phyloP scores from a whole-genome alignment of 2,888 invertebrate species.

The Antheraea assamensis region DNA sequence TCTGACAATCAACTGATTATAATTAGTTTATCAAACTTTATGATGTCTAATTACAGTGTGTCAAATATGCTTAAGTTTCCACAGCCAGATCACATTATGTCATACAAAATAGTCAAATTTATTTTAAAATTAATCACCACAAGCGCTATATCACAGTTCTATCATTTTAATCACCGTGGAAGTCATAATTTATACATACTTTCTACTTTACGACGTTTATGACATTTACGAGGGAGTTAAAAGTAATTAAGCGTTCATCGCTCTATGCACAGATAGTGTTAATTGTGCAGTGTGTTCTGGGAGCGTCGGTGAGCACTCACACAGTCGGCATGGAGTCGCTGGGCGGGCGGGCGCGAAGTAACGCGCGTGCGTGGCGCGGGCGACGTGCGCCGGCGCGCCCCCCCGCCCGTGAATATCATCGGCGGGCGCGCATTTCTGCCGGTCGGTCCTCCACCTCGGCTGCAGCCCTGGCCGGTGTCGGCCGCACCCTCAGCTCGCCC shows the following conservation, averaged over 20 bases:
- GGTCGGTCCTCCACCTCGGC: constrained; percentile 29
- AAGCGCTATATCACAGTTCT: background rate
- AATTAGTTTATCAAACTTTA: too few species aligned
- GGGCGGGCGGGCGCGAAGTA: constrained; percentile 54
- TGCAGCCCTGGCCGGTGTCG: constrained; percentile 36
- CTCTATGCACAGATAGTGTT: constrained; percentile 19
- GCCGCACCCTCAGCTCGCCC: constrained; percentile 32
- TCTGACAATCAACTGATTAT: too few species aligned
- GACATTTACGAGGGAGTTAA: constrained; percentile 22
- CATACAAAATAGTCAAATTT: background rate
- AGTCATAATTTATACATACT: constrained; percentile 12
- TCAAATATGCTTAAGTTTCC: background rate
- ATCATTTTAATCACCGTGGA: constrained; percentile 1
- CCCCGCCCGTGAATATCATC: constrained; percentile 82
- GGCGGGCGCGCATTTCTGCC: constrained; percentile 57
- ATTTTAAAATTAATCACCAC: background rate
- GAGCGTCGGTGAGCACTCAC: constrained; percentile 48
- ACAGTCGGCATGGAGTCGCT: constrained; percentile 58
- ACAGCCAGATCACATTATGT: background rate
- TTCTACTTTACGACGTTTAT: constrained; percentile 18
- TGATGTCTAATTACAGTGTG: background rate
- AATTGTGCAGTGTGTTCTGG: constrained; percentile 4
- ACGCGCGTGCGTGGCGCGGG: constrained; percentile 59
- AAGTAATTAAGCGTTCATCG: constrained; percentile 23
- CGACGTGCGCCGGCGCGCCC: constrained; percentile 77